Evolutionary conservation across 1,140 invertebrate species (phyloP).

Genomic region (Pachypeltis micranthus): DNA sequence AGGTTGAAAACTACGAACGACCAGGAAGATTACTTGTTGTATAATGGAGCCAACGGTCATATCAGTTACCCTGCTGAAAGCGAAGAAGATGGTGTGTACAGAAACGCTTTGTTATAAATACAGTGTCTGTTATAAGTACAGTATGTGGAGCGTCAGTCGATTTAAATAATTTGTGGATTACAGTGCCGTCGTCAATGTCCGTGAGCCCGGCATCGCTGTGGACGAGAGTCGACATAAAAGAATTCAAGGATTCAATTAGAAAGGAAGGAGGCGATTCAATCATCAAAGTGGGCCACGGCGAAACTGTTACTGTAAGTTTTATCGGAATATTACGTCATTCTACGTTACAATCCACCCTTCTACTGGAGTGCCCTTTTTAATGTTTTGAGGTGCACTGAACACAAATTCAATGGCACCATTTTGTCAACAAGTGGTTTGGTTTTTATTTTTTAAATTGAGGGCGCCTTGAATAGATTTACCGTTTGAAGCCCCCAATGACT

Average conservation of each 20-base stretch:
- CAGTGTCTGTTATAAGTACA: too few species aligned
- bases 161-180: not conserved
- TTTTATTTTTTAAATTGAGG: too few species aligned
- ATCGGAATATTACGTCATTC: not conserved
- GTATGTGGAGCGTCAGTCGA: too few species aligned
- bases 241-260: constrained; percentile 80
- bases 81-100: constrained; percentile 13
- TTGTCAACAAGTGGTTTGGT: too few species aligned
- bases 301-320: constrained; percentile 76
- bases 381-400: too few species aligned
- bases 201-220: constrained; percentile 67
- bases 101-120: too few species aligned
- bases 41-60: constrained; percentile 1
- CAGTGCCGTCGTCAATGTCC: constrained; percentile 5
- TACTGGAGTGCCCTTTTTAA: too few species aligned
- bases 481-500: too few species aligned
- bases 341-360: too few species aligned
- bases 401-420: too few species aligned
- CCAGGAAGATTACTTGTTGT: not conserved
- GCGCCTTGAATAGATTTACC: too few species aligned
- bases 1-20: constrained; percentile 29
- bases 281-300: constrained; percentile 92
- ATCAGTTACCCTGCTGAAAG: not conserved
- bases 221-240: constrained; percentile 80
- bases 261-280: constrained; percentile 81